Percentiles rank a stretch among this genome's conserved stretches.
Conservation (phyloP, 2,797 vertebrate species). For the Gymnocypris eckloni region DNA sequence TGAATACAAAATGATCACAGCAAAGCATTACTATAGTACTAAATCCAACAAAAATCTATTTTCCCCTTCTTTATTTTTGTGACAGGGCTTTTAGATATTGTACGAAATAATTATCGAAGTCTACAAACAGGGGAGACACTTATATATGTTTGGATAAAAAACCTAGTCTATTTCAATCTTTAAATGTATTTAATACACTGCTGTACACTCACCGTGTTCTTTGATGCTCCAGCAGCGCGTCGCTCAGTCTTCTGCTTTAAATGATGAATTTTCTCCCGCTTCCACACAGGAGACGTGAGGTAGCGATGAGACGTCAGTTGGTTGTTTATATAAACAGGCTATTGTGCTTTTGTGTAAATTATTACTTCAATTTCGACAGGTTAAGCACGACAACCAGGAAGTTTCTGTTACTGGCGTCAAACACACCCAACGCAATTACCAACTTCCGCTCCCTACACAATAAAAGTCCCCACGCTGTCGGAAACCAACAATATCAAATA, state of each 20-base stretch:
- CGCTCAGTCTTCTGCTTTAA: neutral
- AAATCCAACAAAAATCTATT: neutral
- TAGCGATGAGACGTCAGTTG: neutral
- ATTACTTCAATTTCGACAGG: constrained; percentile 15
- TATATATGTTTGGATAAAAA: neutral
- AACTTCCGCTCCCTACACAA: neutral
- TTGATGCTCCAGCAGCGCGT: neutral
- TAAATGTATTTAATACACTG: too few species aligned
- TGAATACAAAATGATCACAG: neutral
- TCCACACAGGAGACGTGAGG: too few species aligned
- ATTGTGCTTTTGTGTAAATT: neutral
- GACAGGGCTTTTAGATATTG: neutral
- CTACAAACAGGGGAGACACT: neutral
- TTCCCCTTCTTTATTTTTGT: neutral
- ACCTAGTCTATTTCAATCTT: neutral
- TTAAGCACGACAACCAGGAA: constrained; percentile 27
- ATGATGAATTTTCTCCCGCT: neutral
- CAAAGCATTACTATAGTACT: neutral
- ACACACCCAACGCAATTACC: neutral
- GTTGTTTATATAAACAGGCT: neutral
- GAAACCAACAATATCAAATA: neutral
- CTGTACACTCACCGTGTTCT: constrained; percentile 21
- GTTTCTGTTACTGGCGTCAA: neutral
- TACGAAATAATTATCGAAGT: neutral
- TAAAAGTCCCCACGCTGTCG: neutral